Evolutionary conservation across 2,888 invertebrate species (phyloP).

Genomic region (Mythimna ferrago): DNA sequence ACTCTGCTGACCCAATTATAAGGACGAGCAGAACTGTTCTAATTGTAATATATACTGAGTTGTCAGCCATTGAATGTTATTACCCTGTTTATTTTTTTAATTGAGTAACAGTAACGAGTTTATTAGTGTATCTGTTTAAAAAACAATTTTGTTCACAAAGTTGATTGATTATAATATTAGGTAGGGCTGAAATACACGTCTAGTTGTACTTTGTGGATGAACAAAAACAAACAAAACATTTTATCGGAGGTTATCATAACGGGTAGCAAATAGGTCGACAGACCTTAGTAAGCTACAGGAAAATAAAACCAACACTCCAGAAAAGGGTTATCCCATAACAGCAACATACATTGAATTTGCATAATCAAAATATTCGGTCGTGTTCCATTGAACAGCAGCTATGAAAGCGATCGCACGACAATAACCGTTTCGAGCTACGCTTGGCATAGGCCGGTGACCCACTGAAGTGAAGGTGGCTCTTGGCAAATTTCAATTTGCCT

Average conservation of each 20-base stretch:
- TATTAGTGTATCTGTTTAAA: constrained; percentile 5
- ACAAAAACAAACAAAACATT: background rate
- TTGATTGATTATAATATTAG: background rate
- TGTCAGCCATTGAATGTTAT: constrained; percentile 27
- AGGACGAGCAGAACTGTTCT: constrained; percentile 17
- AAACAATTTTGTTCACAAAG: background rate
- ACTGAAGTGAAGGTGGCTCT: constrained; percentile 55
- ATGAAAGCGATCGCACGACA: constrained; percentile 56
- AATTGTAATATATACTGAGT: constrained; percentile 30
- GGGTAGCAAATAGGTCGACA: background rate
- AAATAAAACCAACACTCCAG: constrained; percentile 26
- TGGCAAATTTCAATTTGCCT: constrained; percentile 80
- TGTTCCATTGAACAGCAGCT: constrained; percentile 39
- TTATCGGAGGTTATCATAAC: background rate
- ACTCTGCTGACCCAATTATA: constrained; percentile 50
- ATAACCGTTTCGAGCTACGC: constrained; percentile 63
- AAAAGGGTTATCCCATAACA: constrained; percentile 12
- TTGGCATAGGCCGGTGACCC: constrained; percentile 60
- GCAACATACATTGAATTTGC: constrained; percentile 40
- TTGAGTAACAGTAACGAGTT: background rate
- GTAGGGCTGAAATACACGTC: background rate
- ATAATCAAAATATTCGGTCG: constrained; percentile 43
- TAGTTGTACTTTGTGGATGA: background rate
- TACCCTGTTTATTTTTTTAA: constrained; percentile 7
- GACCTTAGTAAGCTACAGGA: background rate